Conservation (phyloP, 37 sponge, comb jelly and placozoan species). For the Petrosia ficiformis region DNA sequence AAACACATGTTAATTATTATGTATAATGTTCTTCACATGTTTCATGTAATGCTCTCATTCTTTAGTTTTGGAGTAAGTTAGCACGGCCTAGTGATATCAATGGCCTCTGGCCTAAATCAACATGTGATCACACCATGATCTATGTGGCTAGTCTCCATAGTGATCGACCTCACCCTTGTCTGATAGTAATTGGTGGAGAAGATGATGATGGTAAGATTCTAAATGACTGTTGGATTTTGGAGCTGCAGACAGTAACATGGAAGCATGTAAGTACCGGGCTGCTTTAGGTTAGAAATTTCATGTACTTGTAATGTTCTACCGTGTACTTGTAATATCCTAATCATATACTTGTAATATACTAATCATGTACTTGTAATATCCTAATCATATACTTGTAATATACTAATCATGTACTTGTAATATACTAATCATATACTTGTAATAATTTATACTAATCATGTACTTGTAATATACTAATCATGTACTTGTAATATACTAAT, state of each 20-base stretch:
- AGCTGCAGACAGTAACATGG: background rate
- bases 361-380: too few relatives aligned
- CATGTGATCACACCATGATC: background rate
- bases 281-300: too few relatives aligned
- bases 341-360: too few relatives aligned
- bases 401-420: too few relatives aligned
- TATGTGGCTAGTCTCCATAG: background rate
- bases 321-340: too few relatives aligned
- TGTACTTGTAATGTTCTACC: too few relatives aligned
- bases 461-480: too few relatives aligned
- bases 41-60: background rate
- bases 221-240: slow-evolving; percentile 1
- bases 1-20: too few relatives aligned
- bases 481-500: too few relatives aligned
- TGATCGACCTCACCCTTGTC: background rate
- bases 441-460: too few relatives aligned
- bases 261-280: background rate
- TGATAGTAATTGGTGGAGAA: background rate
- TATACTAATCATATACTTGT: too few relatives aligned
- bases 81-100: background rate
- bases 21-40: background rate
- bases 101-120: background rate
- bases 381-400: too few relatives aligned
- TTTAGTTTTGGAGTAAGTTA: slow-evolving; percentile 5
- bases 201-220: background rate